Base-by-base conservation (phyloP, 2,797 vertebrate genomes). In the Microcaecilia unicolor region DNA sequence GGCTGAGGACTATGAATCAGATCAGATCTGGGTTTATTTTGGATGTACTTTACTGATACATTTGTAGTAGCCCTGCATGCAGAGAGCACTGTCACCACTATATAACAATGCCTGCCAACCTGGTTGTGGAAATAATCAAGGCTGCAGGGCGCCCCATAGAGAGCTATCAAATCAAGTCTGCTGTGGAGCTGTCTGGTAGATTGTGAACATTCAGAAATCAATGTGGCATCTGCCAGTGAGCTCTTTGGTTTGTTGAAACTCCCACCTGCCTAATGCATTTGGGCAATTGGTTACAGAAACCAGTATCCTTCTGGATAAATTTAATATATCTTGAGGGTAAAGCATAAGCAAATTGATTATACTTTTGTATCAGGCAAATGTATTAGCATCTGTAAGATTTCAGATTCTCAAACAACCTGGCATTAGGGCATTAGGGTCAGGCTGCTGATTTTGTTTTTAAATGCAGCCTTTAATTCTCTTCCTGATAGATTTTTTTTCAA, bases 141-240 rank as follows among this genome's bases (percentile, higher is more conserved):
- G 51, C 67, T 78, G 62, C 60, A 67, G 64, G 54, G 59, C 15
- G 23, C 72, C 61, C 66, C 55, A 37, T 41, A 46, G 72, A 68
- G 61, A 75, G 62, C 65, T 64, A 67, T 78, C 67, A 68, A 57
- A 71, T 66, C 64, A 39, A 51, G 70, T 68, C 71, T 62, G 63
- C 48, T 61, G 60, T 58, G 53, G 72, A 75, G 52, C 62, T 66
- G 70, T 57, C 73, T 71, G 64, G 42, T 52, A 51, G 64, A 51
- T 52, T 70, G 71, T 56, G 74, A 71, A 54, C 64, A 44, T 61
- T 50, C 52, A 59, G 64, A 69, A 72, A 70, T 78, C 72, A 67
- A 29, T 64, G 54, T 51, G 62, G 52, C 30, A 27, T 75, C 76
- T 84, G 66, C 64, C 50, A 44, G 41, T 37, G 61, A 67, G 55